A percentile compares a stretch with the other conserved stretches of the same genome.
Evolutionary conservation across 2,113 vertebrate genomes (phyloP).

Genomic region (human): GRCh38 chr12:64680501-64681000

Average conservation of each 20-base stretch:
- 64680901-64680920: background rate
- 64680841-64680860: background rate
- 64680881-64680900: background rate
- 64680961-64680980: background rate
- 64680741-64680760: background rate
- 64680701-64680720: background rate
- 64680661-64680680: background rate
- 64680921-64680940: constrained; percentile 4
- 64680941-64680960: background rate
- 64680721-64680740: background rate
- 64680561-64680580: background rate
- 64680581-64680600: background rate
- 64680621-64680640: background rate
- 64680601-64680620: background rate
- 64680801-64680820: background rate
- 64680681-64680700: background rate
- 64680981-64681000: background rate
- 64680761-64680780: background rate
- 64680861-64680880: background rate
- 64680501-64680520: background rate
- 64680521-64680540: background rate
- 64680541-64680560: background rate
- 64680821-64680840: background rate
- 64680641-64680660: background rate
- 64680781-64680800: background rate